Evolutionary conservation across 1,140 invertebrate genomes (phyloP), one percentile per base, ranked within the genome.

Genomic region (Muscidifurax raptorellus): DNA sequence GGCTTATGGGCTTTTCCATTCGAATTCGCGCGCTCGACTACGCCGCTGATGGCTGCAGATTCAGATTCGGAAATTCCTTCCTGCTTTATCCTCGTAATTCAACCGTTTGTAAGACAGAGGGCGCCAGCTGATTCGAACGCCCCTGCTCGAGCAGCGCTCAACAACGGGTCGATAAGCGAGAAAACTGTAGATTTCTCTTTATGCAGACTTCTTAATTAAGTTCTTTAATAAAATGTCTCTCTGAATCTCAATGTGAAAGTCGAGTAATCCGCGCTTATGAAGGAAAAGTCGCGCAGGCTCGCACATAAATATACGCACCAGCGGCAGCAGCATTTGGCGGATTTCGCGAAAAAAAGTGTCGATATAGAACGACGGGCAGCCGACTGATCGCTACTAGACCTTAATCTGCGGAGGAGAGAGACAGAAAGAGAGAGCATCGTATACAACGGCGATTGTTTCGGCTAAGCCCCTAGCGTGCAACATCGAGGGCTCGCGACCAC

Each of bases 341-440:
- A 52, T 74, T 80, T 84, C 71, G 59, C 36, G 79, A 79, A 77
- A 72, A 81, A 67, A 28, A 80, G 67, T 4, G 30, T 82, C 79
- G 86, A 83, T 88, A 88, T 89, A 59, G 52, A 59, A n/a, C 52
- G 18, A n/a, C 52, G 52, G 52, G n/a, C 52, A n/a, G 52, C 52
- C 22, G 52, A 81, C 84, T 89, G 86, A 91, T 90, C 89, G 79
- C 88, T 86, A 90, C 89, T 91, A 90, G 89, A 91, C 89, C 89
- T 89, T 90, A 91, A 91, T 91, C 89, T 85, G 83, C 86, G 86
- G 87, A 83, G 85, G 81, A 25, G 75, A 27, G 76, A 59, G 79
- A 86, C 85, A 87, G 84, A 83, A 78, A 18, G 67, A 27, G 76
- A 30, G 79, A 80, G 52, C 77, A 71, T 80, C 69, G 69, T 82